Base-by-base conservation (phyloP, 30 jellyfish, hydroid and myxozoan species). In the Turritopsis dohrnii region DNA sequence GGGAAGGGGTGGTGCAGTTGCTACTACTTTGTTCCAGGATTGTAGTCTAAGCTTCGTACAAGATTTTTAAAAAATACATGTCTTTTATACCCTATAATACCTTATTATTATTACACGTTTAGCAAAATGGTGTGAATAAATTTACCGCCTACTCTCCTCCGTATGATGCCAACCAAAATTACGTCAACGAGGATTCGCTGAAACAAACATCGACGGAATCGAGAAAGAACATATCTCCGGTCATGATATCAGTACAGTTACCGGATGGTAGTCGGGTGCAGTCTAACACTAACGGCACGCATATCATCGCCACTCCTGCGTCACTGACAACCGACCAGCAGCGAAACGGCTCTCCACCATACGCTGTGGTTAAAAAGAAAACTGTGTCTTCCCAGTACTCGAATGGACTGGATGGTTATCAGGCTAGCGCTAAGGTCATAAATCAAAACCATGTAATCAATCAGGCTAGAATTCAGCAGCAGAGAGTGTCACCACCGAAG, bases 181-280 rank as follows among this genome's bases (percentile, higher is more conserved):
- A 80, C 52, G 82, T 80, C 54, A 80, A 80, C 27, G 53, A 71
- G 7, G 60, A 52, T 80, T 60, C 87, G 18, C 54, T 60, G 79
- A 18, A 30, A 80, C 79, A 17, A 52, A 26, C 53, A 3, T n/a
- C 53, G 23, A 53, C 80, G n/a, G n/a, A n/a, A 79, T 13, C 87
- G 25, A n/a, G 21, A 60, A 30, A 80, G 22, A 52, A 80, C 24
- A 71, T 52, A 8, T 41, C 87, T 0, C 87, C 87, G 7, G 87
- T 80, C 65, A 54, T 80, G 26, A 80, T 80, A 18, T 80, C 87
- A 18, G 87, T 80, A 16, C 87, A 65, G 8, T 3, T 80, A 80
- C 87, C 87, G 21, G 87, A 80, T 19, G 87, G 87, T 22, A 77
- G 72, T 19, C 28, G 30, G 22, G 77, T 69, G 31, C 77, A 69